Percentiles rank a stretch among this genome's conserved stretches.
Evolutionary conservation across 1,140 invertebrate species (phyloP).

Genomic region (Drosophila fuyamai): DNA sequence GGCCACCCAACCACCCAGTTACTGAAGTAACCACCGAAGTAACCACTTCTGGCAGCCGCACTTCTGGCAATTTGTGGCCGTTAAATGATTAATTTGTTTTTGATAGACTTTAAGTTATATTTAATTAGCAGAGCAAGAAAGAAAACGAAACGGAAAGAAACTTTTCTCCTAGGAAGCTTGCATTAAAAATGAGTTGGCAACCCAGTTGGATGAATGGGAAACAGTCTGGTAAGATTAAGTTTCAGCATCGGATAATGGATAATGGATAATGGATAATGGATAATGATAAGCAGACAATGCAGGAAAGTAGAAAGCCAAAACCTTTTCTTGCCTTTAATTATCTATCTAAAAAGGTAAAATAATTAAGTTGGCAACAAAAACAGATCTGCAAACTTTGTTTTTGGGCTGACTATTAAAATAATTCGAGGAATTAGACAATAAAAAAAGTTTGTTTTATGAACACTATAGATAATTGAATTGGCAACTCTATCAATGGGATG

Average conservation of each 20-base stretch:
- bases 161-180: neutral
- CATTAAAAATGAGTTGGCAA: conserved; percentile 9
- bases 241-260: neutral
- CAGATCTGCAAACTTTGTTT: too few relatives aligned
- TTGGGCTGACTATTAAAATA: too few relatives aligned
- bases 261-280: conserved; percentile 1
- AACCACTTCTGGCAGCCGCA: conserved; percentile 25
- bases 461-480: too few relatives aligned
- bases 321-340: neutral
- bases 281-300: conserved; percentile 1
- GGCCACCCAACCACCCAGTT: neutral
- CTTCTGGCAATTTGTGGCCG: conserved; percentile 46
- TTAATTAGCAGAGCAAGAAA: conserved; percentile 48
- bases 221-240: neutral
- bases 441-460: too few relatives aligned
- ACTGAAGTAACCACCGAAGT: neutral
- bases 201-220: neutral
- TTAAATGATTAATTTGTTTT: conserved; percentile 74
- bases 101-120: conserved; percentile 77
- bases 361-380: neutral
- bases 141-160: conserved; percentile 1
- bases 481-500: too few relatives aligned
- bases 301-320: neutral
- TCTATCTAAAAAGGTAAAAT: neutral
- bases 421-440: too few relatives aligned